phyloP scores from a whole-genome alignment of 2,797 vertebrate genomes.

The Podarcis lilfordi region DNA sequence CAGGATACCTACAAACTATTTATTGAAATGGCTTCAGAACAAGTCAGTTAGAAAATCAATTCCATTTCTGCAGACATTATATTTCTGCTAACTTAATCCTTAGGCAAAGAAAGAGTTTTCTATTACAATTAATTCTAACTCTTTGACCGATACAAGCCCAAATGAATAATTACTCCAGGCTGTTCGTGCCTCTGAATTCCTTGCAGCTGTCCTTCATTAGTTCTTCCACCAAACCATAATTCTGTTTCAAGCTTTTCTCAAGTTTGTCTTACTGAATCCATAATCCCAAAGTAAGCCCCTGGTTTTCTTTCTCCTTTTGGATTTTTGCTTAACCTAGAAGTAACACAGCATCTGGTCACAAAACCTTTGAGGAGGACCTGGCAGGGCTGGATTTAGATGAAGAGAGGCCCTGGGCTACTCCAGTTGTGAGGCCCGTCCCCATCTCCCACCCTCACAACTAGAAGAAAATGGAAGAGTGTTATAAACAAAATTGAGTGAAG shows the following conservation, averaged over 20 bases:
- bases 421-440: too few relatives aligned
- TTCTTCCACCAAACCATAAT: constrained; percentile 10
- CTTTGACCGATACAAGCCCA: constrained; percentile 30
- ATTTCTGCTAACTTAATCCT: constrained; percentile 34
- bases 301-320: constrained; percentile 2
- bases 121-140: constrained; percentile 50
- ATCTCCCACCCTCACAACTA: too few relatives aligned
- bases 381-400: neutral
- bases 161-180: constrained; percentile 35
- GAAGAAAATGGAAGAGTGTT: too few relatives aligned
- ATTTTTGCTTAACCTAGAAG: fast-evolving
- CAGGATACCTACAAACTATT: neutral
- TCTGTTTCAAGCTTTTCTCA: neutral
- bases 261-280: neutral
- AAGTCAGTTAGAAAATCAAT: constrained; percentile 29
- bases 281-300: neutral
- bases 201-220: constrained; percentile 27
- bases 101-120: constrained; percentile 26
- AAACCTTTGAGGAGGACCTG: neutral
- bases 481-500: too few relatives aligned
- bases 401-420: too few relatives aligned
- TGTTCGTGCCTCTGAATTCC: constrained; percentile 14
- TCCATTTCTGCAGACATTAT: constrained; percentile 28
- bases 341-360: neutral
- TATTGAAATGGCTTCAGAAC: constrained; percentile 19